Conservation (phyloP, 2,888 invertebrate genomes). For the Drosophila sordidula region DNA sequence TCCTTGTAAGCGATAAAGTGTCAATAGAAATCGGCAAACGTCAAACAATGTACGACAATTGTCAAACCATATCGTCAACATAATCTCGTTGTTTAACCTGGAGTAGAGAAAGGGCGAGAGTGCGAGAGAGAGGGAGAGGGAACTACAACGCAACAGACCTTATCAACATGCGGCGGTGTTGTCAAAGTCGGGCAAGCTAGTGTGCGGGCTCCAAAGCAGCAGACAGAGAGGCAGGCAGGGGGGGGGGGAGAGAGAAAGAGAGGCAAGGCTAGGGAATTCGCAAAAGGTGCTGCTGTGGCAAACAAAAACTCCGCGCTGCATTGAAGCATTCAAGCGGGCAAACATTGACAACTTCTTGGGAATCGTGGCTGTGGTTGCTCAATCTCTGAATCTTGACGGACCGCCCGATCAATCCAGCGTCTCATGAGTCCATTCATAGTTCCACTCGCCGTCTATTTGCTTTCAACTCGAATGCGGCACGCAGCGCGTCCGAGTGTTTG, state of each 20-base stretch:
- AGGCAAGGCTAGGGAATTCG: constrained; percentile 33
- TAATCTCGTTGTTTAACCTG: constrained; percentile 77
- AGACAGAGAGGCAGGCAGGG: not conserved
- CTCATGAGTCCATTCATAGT: constrained; percentile 67
- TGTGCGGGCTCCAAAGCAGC: constrained; percentile 59
- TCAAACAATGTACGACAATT: constrained; percentile 82
- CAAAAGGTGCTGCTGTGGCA: constrained; percentile 40
- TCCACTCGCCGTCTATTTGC: constrained; percentile 71
- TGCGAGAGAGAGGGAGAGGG: not conserved
- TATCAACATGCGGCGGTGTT: constrained; percentile 77
- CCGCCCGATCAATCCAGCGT: constrained; percentile 66
- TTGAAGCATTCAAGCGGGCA: constrained; percentile 74
- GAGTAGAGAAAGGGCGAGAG: not conserved
- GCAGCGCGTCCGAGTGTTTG: constrained; percentile 73
- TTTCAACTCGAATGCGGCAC: constrained; percentile 76
- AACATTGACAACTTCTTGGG: constrained; percentile 77
- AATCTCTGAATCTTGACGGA: constrained; percentile 48
- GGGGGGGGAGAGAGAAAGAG: not conserved
- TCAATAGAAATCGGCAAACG: constrained; percentile 79
- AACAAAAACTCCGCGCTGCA: constrained; percentile 57
- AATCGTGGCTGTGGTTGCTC: constrained; percentile 51
- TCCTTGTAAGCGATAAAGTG: constrained; percentile 76
- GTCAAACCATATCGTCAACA: constrained; percentile 79
- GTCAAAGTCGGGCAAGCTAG: constrained; percentile 69
- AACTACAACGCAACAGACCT: constrained; percentile 42